Base-by-base conservation (phyloP, 2,888 invertebrate genomes). In the Agrilus cyanescens region DNA sequence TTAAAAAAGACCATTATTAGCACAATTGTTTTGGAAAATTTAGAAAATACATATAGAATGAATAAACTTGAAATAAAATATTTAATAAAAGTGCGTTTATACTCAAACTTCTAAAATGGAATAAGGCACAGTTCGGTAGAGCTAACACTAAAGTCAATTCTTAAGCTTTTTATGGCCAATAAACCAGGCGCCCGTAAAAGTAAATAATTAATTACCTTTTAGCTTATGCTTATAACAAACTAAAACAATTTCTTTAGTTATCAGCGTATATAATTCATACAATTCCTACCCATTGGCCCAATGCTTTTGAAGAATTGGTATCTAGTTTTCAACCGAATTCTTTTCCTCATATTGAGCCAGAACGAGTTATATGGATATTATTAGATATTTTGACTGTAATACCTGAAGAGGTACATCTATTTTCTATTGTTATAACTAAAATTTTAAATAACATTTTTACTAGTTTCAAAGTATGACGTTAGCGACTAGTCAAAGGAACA, bases 341-440 rank as follows among this genome's bases (percentile, higher is more conserved):
- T 57, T 67, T 76, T 51, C 75, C 76, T 29, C 73, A 73, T 61
- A 73, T 74, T 53, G 73, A 70, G 55, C 74, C 73, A 46, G 75
- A 72, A 56, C 73, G 73, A 53, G 75, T 75, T 51, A 69, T 73
- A 45, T 79, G 73, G 73, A 78, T 79, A 48, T 74, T 94, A 55
- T 63, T 94, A 40, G 85, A 89, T 71, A 82, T 93, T 32, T 71
- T 94, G 12, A 82, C 84, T 54, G 84, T 87, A 41, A 78, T 94
- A 59, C 90, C 93, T 18, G 86, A 85, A 69, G 93, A 94, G 73
- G 89, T 88, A 69, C 69, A 64, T 34, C 57, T 53, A 51, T 52
- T 57, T 46, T 46, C 31, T 44, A 8, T 38, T 43, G 25, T 29
- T 25, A 6, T 13, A 14, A 33, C 13, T 14, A 3, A 33, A 33